phyloP scores from a whole-genome alignment of 2,113 vertebrate species.

The Monarcha castaneiventris region DNA sequence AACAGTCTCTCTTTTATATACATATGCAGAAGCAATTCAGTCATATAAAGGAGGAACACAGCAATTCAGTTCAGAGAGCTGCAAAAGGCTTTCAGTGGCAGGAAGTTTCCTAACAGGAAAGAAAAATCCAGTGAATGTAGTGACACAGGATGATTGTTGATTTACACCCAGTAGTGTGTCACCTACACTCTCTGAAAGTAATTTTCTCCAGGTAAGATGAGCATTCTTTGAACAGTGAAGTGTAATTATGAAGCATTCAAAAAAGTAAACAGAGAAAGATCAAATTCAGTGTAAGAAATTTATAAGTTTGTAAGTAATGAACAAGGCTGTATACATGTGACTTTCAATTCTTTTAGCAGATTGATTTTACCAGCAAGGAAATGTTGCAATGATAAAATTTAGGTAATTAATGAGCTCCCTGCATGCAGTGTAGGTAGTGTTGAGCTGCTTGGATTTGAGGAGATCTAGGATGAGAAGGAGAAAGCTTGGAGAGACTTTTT shows the following conservation, averaged over 20 bases:
- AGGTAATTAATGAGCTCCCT: background rate
- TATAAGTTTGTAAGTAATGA: background rate
- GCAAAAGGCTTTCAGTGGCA: constrained; percentile 68
- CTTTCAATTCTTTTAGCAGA: background rate
- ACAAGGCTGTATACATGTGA: background rate
- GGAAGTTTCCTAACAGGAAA: constrained; percentile 68
- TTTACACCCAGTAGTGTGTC: constrained; percentile 75
- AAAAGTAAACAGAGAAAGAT: background rate
- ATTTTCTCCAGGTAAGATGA: constrained; percentile 69
- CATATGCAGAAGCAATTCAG: constrained; percentile 60
- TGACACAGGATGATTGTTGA: constrained; percentile 72
- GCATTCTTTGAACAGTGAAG: background rate
- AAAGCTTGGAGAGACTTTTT: background rate
- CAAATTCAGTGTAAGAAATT: background rate
- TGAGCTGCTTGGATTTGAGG: background rate
- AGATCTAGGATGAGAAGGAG: background rate
- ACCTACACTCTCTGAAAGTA: constrained; percentile 69
- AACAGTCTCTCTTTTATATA: background rate
- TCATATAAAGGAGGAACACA: constrained; percentile 70
- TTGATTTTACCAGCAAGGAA: background rate
- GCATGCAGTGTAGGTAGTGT: background rate
- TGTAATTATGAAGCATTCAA: background rate
- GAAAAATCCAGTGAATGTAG: constrained; percentile 31
- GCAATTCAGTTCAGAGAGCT: constrained; percentile 70
- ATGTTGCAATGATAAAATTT: background rate